These are phyloP conservation scores for Aricia agestis DNA, from an alignment of 1,140 invertebrate species.

Conservation along the genomic window DNA sequence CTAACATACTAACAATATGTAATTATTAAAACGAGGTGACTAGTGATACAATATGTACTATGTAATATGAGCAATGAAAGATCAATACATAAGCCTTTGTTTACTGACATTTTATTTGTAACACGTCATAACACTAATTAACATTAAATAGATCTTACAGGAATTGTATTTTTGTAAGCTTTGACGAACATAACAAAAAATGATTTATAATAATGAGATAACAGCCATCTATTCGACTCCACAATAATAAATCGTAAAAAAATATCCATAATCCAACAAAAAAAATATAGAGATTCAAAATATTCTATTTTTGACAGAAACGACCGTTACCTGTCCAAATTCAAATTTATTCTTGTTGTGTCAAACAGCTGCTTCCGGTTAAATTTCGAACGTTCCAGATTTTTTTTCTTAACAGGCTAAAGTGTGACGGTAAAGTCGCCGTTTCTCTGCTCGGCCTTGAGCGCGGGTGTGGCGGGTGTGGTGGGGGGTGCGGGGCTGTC, in stretches of 20 bases:
- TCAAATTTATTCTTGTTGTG: too few species aligned
- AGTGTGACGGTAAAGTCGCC: conserved; percentile 67
- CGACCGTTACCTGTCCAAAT: too few species aligned
- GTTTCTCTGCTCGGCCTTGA: conserved; percentile 57
- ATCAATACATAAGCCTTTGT: background rate
- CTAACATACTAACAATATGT: conserved; percentile 16
- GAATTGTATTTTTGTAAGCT: too few species aligned
- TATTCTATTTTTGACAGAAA: too few species aligned
- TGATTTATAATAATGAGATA: too few species aligned
- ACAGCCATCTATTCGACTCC: too few species aligned
- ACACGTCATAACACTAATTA: background rate
- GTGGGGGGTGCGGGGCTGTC: conserved; percentile 32
- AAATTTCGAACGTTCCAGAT: background rate
- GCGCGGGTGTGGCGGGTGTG: conserved; percentile 32
- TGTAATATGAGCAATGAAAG: conserved; percentile 9
- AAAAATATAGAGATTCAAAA: too few species aligned
- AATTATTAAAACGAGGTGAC: conserved; percentile 18
- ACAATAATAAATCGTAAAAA: too few species aligned
- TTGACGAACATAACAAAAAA: too few species aligned
- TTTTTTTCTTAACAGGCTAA: conserved; percentile 27
- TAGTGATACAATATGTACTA: conserved; percentile 15
- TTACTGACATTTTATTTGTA: background rate
- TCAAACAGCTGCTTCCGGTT: too few species aligned
- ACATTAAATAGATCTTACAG: background rate
- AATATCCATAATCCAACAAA: too few species aligned